phyloP scores from a whole-genome alignment of 2,113 vertebrate genomes.

The Gallinago media region DNA sequence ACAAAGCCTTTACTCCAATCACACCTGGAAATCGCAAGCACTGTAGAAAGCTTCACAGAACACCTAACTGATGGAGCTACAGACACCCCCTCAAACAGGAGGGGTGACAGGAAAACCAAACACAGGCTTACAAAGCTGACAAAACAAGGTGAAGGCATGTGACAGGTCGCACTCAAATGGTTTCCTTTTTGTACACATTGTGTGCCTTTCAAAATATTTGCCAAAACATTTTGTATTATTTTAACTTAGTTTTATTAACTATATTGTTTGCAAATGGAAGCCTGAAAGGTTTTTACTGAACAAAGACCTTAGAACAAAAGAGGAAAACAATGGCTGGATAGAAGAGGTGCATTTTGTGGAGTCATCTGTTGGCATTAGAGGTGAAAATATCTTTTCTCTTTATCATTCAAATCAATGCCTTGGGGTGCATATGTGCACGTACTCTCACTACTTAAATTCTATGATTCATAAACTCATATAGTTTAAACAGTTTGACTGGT shows the following conservation, averaged over 20 bases:
- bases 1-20: not conserved
- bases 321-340: not conserved
- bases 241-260: not conserved
- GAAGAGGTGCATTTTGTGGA: not conserved
- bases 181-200: not conserved
- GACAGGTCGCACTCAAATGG: not conserved
- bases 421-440: not conserved
- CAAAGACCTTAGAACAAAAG: not conserved
- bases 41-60: not conserved
- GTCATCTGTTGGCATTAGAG: not conserved
- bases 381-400: not conserved
- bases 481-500: not conserved
- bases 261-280: not conserved
- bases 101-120: not conserved
- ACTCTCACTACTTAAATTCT: not conserved
- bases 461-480: not conserved
- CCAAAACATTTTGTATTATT: not conserved
- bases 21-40: not conserved
- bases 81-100: not conserved
- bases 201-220: not conserved
- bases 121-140: not conserved
- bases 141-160: not conserved
- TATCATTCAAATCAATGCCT: not conserved
- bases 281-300: not conserved
- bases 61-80: not conserved